Evolutionary conservation across 2,888 invertebrate species (phyloP).

Genomic region (Amiota minor): DNA sequence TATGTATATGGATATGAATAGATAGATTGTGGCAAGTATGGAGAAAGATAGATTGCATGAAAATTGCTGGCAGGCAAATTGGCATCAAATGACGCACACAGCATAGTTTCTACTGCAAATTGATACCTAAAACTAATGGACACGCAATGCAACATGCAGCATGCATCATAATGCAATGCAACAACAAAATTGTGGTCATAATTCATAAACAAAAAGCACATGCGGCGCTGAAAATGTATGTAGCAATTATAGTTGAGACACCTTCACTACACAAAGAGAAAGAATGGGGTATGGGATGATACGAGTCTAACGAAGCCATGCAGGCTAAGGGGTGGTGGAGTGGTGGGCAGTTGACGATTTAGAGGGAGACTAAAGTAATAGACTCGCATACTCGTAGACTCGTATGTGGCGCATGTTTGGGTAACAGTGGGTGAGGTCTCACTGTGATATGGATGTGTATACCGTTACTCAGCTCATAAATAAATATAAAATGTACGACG

Average conservation of each 20-base stretch:
- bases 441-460: constrained; percentile 33
- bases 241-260: constrained; percentile 20
- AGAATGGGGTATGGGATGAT: background rate
- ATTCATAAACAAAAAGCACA: constrained; percentile 17
- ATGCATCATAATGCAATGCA: background rate
- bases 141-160: constrained; percentile 45
- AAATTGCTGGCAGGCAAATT: constrained; percentile 24
- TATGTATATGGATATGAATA: background rate
- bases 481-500: no score
- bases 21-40: background rate
- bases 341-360: background rate
- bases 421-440: constrained; percentile 35
- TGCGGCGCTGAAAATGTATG: constrained; percentile 22
- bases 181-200: constrained; percentile 23
- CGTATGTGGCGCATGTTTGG: no score
- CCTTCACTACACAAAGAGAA: background rate
- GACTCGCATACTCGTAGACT: no score
- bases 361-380: background rate
- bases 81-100: constrained; percentile 27
- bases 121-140: constrained; percentile 56
- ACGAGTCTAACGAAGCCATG: background rate
- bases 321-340: background rate
- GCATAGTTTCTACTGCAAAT: constrained; percentile 45
- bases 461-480: constrained; percentile 24
- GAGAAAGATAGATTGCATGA: constrained; percentile 23